A percentile compares a stretch with the other conserved stretches of the same genome.
Evolutionary conservation across 2,113 vertebrate genomes (phyloP).

Genomic region (Rhineura floridana): DNA sequence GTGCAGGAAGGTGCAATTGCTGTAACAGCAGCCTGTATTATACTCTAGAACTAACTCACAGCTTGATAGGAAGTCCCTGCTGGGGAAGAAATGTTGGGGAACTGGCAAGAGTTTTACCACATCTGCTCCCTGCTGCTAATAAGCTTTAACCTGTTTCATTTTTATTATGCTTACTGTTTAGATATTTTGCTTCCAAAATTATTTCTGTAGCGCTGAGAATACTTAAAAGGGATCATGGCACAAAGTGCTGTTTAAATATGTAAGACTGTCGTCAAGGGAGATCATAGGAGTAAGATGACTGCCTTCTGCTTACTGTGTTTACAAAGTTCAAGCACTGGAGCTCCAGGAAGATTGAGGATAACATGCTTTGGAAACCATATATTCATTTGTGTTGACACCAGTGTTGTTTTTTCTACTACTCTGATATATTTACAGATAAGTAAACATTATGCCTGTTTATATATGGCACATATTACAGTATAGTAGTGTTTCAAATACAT

Average conservation of each 20-base stretch:
- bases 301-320: slow-evolving; percentile 59
- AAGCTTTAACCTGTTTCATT: slow-evolving; percentile 91
- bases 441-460: not conserved
- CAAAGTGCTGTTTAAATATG: slow-evolving; percentile 78
- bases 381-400: not conserved
- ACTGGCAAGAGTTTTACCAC: slow-evolving; percentile 87
- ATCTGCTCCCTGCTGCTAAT: slow-evolving; percentile 92
- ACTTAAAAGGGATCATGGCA: slow-evolving; percentile 73
- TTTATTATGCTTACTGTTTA: slow-evolving; percentile 93
- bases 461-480: not conserved
- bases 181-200: slow-evolving; percentile 87
- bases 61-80: slow-evolving; percentile 86
- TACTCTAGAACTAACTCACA: slow-evolving; percentile 77
- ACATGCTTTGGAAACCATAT: not conserved
- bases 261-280: slow-evolving; percentile 72
- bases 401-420: not conserved
- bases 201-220: slow-evolving; percentile 73
- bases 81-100: slow-evolving; percentile 95
- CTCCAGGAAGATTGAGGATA: slow-evolving; percentile 39
- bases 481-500: too few relatives aligned
- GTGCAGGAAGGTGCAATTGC: slow-evolving; percentile 74
- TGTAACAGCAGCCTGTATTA: slow-evolving; percentile 80
- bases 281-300: slow-evolving; percentile 72
- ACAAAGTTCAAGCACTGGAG: slow-evolving; percentile 55
- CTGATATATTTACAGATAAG: not conserved